Conservation (phyloP, 2,888 invertebrate species). For the Andrena haemorrhoa region DNA sequence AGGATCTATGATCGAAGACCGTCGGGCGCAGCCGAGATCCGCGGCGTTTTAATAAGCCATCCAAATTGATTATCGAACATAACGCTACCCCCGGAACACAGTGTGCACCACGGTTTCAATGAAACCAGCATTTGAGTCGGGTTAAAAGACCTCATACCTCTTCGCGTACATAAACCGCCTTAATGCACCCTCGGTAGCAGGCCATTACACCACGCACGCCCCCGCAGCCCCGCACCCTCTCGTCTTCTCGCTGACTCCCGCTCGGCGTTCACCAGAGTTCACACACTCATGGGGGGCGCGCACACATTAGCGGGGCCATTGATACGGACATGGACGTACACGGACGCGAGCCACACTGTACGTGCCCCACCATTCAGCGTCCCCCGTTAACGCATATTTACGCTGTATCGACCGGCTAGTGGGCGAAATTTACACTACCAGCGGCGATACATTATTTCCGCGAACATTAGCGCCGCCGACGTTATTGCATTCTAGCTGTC, state of each 20-base stretch:
- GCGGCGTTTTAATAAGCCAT: conserved; percentile 45
- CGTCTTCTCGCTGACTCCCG: conserved; percentile 44
- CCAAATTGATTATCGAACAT: conserved; percentile 62
- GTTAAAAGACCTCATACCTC: conserved; percentile 77
- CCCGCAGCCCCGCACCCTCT: conserved; percentile 17
- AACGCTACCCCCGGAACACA: conserved; percentile 45
- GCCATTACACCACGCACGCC: conserved; percentile 76
- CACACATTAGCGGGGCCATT: conserved; percentile 41
- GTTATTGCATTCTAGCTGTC: conserved; percentile 66
- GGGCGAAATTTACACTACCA: conserved; percentile 78
- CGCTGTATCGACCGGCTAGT: conserved; percentile 76
- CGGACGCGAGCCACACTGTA: conserved; percentile 39
- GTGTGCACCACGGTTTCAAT: conserved; percentile 58
- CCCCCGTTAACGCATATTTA: conserved; percentile 77
- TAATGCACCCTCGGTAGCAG: conserved; percentile 80
- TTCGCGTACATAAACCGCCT: conserved; percentile 77
- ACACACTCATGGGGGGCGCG: conserved; percentile 37
- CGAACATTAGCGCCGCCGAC: conserved; percentile 73
- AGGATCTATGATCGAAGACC: conserved; percentile 7
- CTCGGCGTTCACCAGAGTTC: conserved; percentile 52
- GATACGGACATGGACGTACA: conserved; percentile 43
- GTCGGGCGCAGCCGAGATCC: conserved; percentile 4
- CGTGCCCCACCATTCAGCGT: conserved; percentile 46
- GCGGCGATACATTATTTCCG: conserved; percentile 77
- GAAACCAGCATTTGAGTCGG: conserved; percentile 74